phyloP scores from a whole-genome alignment of 2,888 invertebrate species.

The Noctua janthina region DNA sequence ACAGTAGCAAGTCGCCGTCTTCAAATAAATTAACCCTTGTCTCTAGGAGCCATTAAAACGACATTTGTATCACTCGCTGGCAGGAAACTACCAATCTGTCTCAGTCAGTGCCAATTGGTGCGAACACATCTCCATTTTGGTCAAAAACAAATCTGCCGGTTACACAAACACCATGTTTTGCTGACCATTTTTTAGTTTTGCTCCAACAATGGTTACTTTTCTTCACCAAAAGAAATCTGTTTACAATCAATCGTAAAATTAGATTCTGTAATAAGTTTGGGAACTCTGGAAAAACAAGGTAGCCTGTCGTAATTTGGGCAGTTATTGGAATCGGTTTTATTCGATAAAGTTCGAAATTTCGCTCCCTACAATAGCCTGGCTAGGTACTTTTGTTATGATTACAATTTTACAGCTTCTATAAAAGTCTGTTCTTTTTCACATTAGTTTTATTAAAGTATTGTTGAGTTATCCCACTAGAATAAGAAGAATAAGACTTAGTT shows the following conservation, averaged over 20 bases:
- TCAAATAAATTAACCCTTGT: constrained; percentile 83
- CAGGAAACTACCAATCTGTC: constrained; percentile 85
- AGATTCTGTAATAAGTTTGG: constrained; percentile 34
- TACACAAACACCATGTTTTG: constrained; percentile 39
- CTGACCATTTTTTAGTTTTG: constrained; percentile 6
- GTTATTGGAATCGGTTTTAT: constrained; percentile 54
- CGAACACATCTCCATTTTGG: constrained; percentile 72
- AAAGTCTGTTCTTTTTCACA: constrained; percentile 6
- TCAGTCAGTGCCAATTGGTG: constrained; percentile 82
- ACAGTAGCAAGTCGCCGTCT: constrained; percentile 73
- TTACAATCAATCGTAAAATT: constrained; percentile 50
- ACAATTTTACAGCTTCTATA: constrained; percentile 23
- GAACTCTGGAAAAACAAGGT: constrained; percentile 51
- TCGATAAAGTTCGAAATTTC: constrained; percentile 42
- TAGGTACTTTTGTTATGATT: constrained; percentile 40
- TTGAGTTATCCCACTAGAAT: constrained; percentile 13
- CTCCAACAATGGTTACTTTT: neutral
- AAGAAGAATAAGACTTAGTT: constrained; percentile 4
- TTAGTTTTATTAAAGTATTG: constrained; percentile 18
- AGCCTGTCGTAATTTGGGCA: constrained; percentile 42
- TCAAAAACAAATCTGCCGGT: constrained; percentile 46
- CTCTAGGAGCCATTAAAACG: constrained; percentile 79
- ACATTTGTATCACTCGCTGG: constrained; percentile 82
- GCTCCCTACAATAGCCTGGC: constrained; percentile 20
- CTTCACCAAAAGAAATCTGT: constrained; percentile 19